Percentiles rank a stretch among this genome's conserved stretches.
phyloP scores from a whole-genome alignment of 2,113 vertebrate genomes.

The Thryonomys swinderianus region DNA sequence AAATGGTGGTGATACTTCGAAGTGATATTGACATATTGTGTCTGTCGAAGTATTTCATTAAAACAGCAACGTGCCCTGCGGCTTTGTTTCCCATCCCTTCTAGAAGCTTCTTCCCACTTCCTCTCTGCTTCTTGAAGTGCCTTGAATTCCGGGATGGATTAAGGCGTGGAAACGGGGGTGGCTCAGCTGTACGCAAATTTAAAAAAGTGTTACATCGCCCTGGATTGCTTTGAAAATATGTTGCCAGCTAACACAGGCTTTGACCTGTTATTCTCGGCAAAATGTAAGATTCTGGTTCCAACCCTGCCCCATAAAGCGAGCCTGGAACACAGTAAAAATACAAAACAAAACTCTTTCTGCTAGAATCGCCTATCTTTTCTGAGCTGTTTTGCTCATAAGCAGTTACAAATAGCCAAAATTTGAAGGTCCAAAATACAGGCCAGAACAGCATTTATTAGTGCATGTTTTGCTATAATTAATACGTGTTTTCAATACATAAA shows the following conservation, averaged over 20 bases:
- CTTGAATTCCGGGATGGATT: background rate
- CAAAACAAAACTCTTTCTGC: background rate
- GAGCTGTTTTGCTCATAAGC: background rate
- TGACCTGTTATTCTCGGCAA: slow-evolving; percentile 7
- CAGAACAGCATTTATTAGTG: background rate
- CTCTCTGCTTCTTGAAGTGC: background rate
- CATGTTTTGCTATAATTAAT: background rate
- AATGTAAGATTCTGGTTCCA: background rate
- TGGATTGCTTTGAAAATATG: background rate
- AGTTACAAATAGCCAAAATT: background rate
- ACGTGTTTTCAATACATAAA: background rate
- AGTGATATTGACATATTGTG: background rate
- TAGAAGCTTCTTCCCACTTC: background rate
- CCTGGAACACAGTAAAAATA: background rate
- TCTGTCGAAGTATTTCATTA: background rate
- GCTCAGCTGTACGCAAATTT: background rate
- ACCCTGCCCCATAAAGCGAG: slow-evolving; percentile 1
- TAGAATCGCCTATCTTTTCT: background rate
- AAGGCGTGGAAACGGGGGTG: background rate
- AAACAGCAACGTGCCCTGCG: background rate
- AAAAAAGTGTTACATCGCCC: background rate
- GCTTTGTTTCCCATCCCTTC: background rate
- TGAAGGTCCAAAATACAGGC: background rate
- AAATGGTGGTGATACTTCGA: background rate
- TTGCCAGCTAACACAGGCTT: background rate